Conservation (phyloP, 1,140 invertebrate genomes). For the Tribolium castaneum region DNA sequence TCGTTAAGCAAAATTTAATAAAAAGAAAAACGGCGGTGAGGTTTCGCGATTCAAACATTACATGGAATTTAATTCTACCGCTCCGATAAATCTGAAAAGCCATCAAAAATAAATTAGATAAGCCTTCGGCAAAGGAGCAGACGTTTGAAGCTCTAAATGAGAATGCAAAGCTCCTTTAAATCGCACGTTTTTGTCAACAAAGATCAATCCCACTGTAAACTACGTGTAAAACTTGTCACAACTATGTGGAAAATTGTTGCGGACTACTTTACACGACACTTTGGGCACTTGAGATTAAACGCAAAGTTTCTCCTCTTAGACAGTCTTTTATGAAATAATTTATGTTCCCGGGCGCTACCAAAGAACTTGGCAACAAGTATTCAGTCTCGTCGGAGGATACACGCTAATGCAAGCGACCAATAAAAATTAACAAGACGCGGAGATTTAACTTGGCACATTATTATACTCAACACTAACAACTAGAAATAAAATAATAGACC, state of each 20-base stretch:
- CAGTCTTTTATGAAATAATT: slow-evolving; percentile 34
- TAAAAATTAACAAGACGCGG: slow-evolving; percentile 9
- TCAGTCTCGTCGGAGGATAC: slow-evolving; percentile 7
- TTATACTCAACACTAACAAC: background rate
- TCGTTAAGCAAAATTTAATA: slow-evolving; percentile 23
- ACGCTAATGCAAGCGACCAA: slow-evolving; percentile 19
- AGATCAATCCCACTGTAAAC: slow-evolving; percentile 17
- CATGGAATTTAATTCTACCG: slow-evolving; percentile 30
- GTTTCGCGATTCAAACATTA: slow-evolving; percentile 19
- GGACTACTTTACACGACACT: slow-evolving; percentile 31
- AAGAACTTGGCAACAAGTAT: slow-evolving; percentile 32
- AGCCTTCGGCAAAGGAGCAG: slow-evolving; percentile 15
- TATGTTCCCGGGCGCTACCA: slow-evolving; percentile 5
- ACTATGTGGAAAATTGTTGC: slow-evolving; percentile 34
- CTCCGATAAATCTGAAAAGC: slow-evolving; percentile 33
- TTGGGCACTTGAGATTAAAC: slow-evolving; percentile 27
- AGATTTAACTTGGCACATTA: background rate
- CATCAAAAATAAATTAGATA: slow-evolving; percentile 36
- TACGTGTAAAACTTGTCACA: slow-evolving; percentile 34
- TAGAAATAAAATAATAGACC: background rate
- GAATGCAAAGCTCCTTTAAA: slow-evolving; percentile 21
- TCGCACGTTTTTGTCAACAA: slow-evolving; percentile 28
- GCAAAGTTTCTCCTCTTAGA: slow-evolving; percentile 24
- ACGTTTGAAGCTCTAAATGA: slow-evolving; percentile 30
- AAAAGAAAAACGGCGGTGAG: slow-evolving; percentile 25